Conservation (phyloP, 2,113 vertebrate genomes). For the Anhinga anhinga region DNA sequence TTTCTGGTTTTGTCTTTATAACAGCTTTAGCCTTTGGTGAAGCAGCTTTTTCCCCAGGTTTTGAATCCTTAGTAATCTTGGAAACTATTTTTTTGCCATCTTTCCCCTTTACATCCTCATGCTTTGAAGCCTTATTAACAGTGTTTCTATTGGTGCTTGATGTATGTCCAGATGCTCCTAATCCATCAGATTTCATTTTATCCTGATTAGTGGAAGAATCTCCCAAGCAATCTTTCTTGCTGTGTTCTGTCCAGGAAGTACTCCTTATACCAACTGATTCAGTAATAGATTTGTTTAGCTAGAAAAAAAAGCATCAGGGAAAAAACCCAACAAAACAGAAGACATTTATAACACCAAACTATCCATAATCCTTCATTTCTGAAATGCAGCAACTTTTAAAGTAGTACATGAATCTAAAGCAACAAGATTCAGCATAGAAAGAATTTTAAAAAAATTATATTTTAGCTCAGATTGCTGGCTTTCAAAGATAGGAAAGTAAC, state of each 20-base stretch:
- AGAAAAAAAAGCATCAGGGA: not conserved
- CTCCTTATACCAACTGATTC: conserved; percentile 71
- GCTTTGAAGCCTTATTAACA: conserved; percentile 79
- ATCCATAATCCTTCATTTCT: not conserved
- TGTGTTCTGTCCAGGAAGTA: conserved; percentile 65
- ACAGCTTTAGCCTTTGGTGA: conserved; percentile 81
- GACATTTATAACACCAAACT: not conserved
- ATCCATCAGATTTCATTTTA: conserved; percentile 96
- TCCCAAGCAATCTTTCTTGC: conserved; percentile 55
- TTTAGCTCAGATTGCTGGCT: not conserved
- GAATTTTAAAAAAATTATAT: not conserved
- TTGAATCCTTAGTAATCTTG: conserved; percentile 75
- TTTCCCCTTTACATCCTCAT: conserved; percentile 80
- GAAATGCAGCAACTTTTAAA: not conserved
- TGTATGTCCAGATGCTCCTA: conserved; percentile 81
- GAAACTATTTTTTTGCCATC: conserved; percentile 73
- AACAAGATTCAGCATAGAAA: not conserved
- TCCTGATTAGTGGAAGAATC: conserved; percentile 61
- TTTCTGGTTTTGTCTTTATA: conserved; percentile 75
- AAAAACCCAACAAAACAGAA: not conserved
- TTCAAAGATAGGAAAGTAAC: not conserved
- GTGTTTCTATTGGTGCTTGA: conserved; percentile 71
- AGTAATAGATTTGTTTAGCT: conserved; percentile 73
- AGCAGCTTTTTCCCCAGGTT: conserved; percentile 73
- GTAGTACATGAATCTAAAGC: not conserved